Evolutionary conservation across 2,797 vertebrate species (phyloP), one percentile per base, ranked within the genome.

Genomic region (Acanthurus leucopareius): DNA sequence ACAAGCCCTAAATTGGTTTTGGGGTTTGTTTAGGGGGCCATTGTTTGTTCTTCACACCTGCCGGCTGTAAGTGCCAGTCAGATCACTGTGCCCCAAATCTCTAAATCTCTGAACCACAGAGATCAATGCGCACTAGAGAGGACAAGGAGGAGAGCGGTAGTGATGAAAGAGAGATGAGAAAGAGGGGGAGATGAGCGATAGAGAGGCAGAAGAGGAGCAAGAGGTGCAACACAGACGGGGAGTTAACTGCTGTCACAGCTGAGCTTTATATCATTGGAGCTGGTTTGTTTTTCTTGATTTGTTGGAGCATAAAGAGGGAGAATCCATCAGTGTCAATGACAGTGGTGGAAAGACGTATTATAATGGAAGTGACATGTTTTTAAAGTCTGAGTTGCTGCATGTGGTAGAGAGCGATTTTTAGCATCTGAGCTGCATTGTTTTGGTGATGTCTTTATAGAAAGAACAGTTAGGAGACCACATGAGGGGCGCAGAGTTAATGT

Each of bases 1-100:
- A 94, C 92, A 92, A 78, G 58, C 60, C 71, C 77, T 84, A 93
- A 94, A 94, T 94, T 94, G 91, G 90, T 92, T 94, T 89, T 69
- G 70, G 80, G 84, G 89, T 92, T 94, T 92, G 89, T 87, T 92
- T 84, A 89, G 87, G 83, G 85, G 88, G 73, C 10, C 53, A 59
- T 64, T 94, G 88, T 94, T 93, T 92, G 90, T 84, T 89, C 75
- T 79, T 68, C 73, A 65, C 91, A 94, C 92, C 93, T 93, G 91
- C 85, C 17, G 40, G 70, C 85, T 88, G 74, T 82, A 90, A 83
- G 79, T 91, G 92, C 86, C 92, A 91, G 89, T 88, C 77, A 87
- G 78, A 86, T 88, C 78, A 61, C 83, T 65, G 73, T 83, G 92
- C 83, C 79, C 86, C 74, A 79, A 85, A 92, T 91, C 88, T 90